Evolutionary conservation across 2,888 invertebrate genomes (phyloP).

Genomic region (Mantis religiosa): DNA sequence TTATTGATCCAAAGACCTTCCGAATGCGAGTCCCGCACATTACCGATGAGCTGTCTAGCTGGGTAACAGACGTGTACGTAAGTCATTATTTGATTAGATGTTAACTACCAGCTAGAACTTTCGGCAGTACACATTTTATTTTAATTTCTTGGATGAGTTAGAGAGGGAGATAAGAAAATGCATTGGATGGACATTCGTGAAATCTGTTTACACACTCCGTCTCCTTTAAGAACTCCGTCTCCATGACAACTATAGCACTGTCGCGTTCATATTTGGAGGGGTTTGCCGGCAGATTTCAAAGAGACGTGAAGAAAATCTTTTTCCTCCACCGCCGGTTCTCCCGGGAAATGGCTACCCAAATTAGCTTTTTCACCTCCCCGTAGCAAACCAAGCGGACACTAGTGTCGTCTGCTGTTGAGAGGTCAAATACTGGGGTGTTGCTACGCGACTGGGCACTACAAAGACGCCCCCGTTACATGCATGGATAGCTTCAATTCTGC

Average conservation of each 20-base stretch:
- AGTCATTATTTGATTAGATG: too few species aligned
- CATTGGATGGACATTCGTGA: too few species aligned
- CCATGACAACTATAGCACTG: neutral
- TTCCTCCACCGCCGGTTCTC: neutral
- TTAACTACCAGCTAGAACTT: too few species aligned
- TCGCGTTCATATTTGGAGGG: neutral
- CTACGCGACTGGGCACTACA: neutral
- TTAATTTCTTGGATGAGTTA: too few species aligned
- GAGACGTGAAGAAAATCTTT: neutral
- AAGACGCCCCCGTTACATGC: neutral
- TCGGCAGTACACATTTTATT: too few species aligned
- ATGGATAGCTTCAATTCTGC: neutral
- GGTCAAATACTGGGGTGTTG: conserved; percentile 11
- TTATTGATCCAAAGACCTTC: too few species aligned
- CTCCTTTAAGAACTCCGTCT: neutral
- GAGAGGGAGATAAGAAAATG: too few species aligned
- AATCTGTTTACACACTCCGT: neutral
- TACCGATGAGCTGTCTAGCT: too few species aligned
- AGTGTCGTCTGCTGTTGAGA: conserved; percentile 12
- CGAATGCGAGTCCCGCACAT: too few species aligned
- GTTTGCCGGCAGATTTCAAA: conserved; percentile 1
- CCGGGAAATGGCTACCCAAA: conserved; percentile 12
- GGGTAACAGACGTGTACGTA: too few species aligned
- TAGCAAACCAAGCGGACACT: neutral
- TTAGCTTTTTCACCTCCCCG: conserved; percentile 12